Evolutionary conservation across 2,888 invertebrate genomes (phyloP), one percentile per base, ranked within the genome.

Genomic region (Sicus ferrugineus): DNA sequence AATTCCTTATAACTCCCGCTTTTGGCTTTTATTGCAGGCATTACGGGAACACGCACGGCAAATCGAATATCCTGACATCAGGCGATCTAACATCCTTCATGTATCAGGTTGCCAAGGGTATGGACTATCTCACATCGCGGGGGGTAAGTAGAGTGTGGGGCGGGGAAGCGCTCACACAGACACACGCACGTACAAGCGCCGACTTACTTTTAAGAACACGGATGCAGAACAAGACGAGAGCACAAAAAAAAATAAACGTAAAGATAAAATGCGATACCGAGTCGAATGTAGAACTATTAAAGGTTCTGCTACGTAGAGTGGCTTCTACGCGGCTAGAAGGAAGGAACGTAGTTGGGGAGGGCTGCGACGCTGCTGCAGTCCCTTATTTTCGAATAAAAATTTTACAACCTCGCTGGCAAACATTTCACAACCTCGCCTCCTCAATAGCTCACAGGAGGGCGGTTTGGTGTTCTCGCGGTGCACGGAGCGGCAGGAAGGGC

Each of bases 31-130:
- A 73, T 75, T 76, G 67, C 74, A 85, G 85, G 68, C 83, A 85
- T 77, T 85, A 85, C 74, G 85, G 85, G 46, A 85, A 85, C 73
- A 85, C 85, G 56, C 85, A 85, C 77, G 93, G 91, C 2, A 90
- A 91, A 73, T 92, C 92, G 77, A 90, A 90, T 81, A 89, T 91
- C 75, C 87, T 96, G 56, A 95, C 95, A 0, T 94, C 95, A 1
- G 87, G 93, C 64, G 95, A 96, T 84, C 88, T 96, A 69, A 95
- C 95, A 11, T 92, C 93, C 71, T 97, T 96, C 83, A 94, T 94
- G 75, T 93, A 94, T 86, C 96, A 97, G 87, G 93, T 96, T 52
- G 93, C 95, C 2, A 89, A 91, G 76, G 95, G 95, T 71, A 95
- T 96, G 95, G 93, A 94, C 76, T 95, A 92, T 83, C 87, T 96